A percentile compares a stretch with the other conserved stretches of the same genome.
These are phyloP conservation scores for Pilophorus perplexus DNA, from an alignment of 2,888 invertebrate species.

Conservation along the genomic window DNA sequence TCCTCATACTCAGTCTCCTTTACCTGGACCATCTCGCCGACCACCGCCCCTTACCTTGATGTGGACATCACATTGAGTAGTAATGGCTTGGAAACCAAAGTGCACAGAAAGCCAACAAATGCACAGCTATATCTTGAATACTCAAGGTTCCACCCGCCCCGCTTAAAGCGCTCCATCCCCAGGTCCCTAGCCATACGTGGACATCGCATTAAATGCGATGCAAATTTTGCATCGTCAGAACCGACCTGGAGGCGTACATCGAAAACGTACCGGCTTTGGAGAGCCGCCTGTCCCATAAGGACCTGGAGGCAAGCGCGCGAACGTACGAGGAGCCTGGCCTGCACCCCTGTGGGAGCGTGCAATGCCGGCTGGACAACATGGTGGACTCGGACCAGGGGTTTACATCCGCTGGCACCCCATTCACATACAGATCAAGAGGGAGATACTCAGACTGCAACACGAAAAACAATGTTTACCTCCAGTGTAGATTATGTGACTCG, in stretches of 20 bases:
- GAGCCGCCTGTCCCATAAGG: neutral
- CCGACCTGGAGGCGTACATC: neutral
- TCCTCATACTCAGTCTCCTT: neutral
- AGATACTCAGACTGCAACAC: too few relatives aligned
- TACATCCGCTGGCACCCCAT: too few relatives aligned
- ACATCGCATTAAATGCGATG: too few relatives aligned
- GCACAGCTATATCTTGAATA: neutral
- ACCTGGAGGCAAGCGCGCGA: too few relatives aligned
- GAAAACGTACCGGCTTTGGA: neutral
- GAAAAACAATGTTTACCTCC: too few relatives aligned
- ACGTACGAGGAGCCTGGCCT: too few relatives aligned
- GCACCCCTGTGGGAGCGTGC: too few relatives aligned
- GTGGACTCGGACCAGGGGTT: too few relatives aligned
- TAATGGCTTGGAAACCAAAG: neutral
- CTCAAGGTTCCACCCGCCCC: constrained; percentile 3
- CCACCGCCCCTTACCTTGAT: neutral
- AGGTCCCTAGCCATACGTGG: too few relatives aligned
- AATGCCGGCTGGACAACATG: too few relatives aligned
- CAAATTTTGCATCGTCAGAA: neutral
- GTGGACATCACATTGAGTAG: neutral
- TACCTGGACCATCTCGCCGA: neutral
- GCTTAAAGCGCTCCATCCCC: neutral
- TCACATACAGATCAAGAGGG: too few relatives aligned
- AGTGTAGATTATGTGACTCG: too few relatives aligned
- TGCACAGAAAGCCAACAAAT: neutral